phyloP scores from a whole-genome alignment of 2,888 invertebrate species.

The Drosophila monieri region DNA sequence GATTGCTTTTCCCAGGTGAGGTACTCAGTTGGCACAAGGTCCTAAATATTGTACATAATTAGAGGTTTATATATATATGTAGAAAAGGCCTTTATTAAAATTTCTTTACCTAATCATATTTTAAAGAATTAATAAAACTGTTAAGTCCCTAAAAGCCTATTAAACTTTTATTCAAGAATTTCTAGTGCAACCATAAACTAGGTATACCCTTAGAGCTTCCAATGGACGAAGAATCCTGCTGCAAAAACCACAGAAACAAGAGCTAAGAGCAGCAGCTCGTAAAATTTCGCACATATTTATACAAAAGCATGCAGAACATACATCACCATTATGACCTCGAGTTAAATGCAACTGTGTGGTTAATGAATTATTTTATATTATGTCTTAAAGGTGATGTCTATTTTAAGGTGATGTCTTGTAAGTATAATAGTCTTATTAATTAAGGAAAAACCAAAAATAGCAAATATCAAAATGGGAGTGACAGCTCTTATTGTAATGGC shows the following conservation, averaged over 20 bases:
- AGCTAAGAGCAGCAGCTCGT: conserved; percentile 1
- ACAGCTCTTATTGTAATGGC: conserved; percentile 1
- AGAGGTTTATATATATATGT: neutral
- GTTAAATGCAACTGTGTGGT: neutral
- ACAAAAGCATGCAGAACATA: neutral
- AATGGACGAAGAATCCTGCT: neutral
- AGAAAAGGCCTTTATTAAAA: too few species aligned
- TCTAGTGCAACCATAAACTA: neutral
- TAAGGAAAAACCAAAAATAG: neutral
- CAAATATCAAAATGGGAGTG: neutral
- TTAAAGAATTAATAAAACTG: too few species aligned
- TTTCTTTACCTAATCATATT: too few species aligned
- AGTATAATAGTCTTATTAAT: neutral
- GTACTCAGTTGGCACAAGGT: neutral
- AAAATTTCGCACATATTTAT: neutral
- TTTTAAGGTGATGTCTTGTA: neutral
- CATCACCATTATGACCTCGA: neutral
- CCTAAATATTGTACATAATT: neutral
- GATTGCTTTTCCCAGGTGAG: neutral
- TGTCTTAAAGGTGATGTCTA: neutral
- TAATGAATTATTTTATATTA: neutral
- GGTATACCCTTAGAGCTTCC: neutral
- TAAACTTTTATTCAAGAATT: too few species aligned
- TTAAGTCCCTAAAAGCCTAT: too few species aligned
- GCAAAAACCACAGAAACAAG: conserved; percentile 1